A percentile compares a stretch with the other conserved stretches of the same genome.
phyloP scores from a whole-genome alignment of 2,888 invertebrate species.

The Eilema sororculum region DNA sequence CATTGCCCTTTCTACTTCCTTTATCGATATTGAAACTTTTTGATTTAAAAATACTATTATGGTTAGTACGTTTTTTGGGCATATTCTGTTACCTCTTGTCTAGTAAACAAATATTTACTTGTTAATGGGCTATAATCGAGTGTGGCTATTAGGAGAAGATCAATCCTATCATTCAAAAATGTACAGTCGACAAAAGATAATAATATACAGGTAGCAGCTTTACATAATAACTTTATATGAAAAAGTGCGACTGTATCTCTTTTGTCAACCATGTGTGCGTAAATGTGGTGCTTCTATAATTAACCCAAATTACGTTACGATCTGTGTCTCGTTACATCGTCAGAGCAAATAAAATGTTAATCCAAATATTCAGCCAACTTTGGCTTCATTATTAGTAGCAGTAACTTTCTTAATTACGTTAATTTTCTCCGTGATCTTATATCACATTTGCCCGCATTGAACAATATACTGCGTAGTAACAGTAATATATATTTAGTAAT shows the following conservation, averaged over 20 bases:
- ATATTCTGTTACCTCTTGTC: background rate
- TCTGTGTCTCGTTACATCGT: slow-evolving; percentile 4
- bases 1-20: background rate
- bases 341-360: slow-evolving; percentile 23
- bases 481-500: background rate
- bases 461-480: background rate
- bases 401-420: slow-evolving; percentile 40
- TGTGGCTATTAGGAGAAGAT: background rate
- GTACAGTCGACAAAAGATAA: no score
- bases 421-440: slow-evolving; percentile 32
- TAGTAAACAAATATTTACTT: background rate
- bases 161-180: background rate
- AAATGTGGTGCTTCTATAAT: background rate
- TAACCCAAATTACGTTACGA: slow-evolving; percentile 1
- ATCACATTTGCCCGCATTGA: slow-evolving; percentile 24
- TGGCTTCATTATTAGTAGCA: slow-evolving; percentile 23
- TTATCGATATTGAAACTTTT: background rate
- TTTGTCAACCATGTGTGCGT: no score
- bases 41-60: no score
- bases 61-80: no score
- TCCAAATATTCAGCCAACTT: slow-evolving; percentile 20
- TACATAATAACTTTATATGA: no score
- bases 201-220: no score
- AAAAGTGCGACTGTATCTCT: no score
- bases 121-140: background rate